phyloP scores from a whole-genome alignment of 2,888 invertebrate species.

The Oscheius onirici region DNA sequence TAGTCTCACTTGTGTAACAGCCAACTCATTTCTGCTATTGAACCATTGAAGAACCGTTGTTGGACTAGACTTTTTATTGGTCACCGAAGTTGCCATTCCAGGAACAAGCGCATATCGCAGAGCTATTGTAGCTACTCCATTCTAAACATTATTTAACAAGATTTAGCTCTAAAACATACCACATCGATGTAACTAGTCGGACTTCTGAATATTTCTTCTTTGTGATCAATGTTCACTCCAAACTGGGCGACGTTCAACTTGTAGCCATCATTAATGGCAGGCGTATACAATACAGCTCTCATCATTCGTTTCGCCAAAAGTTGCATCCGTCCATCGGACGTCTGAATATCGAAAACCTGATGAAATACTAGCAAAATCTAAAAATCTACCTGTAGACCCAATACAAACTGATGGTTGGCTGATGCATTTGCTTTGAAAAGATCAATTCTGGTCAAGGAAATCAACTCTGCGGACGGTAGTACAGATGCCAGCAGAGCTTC shows the following conservation, averaged over 20 bases:
- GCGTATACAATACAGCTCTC: slow-evolving; percentile 29
- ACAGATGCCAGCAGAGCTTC: slow-evolving; percentile 9
- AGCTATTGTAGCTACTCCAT: slow-evolving; percentile 37
- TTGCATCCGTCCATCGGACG: slow-evolving; percentile 12
- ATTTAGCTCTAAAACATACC: slow-evolving; percentile 31
- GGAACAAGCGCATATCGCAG: slow-evolving; percentile 40
- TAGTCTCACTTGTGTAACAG: background rate
- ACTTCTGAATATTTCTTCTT: slow-evolving; percentile 69
- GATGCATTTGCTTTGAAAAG: slow-evolving; percentile 36
- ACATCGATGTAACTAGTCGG: slow-evolving; percentile 49
- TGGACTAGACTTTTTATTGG: slow-evolving; percentile 50
- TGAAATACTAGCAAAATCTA: background rate
- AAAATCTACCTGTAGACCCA: slow-evolving; percentile 26
- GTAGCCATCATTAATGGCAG: slow-evolving; percentile 37
- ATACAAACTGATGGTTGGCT: slow-evolving; percentile 40
- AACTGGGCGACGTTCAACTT: slow-evolving; percentile 42
- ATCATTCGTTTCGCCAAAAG: slow-evolving; percentile 37
- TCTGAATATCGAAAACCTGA: background rate
- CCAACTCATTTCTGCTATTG: slow-evolving; percentile 16
- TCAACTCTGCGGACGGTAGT: background rate
- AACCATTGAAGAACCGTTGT: slow-evolving; percentile 41
- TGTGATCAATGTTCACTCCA: slow-evolving; percentile 63
- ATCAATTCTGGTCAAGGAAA: slow-evolving; percentile 38
- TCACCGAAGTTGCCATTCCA: slow-evolving; percentile 16
- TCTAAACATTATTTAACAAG: slow-evolving; percentile 32